phyloP scores from a whole-genome alignment of 2,797 vertebrate species.

The Lithobates sylvaticus region DNA sequence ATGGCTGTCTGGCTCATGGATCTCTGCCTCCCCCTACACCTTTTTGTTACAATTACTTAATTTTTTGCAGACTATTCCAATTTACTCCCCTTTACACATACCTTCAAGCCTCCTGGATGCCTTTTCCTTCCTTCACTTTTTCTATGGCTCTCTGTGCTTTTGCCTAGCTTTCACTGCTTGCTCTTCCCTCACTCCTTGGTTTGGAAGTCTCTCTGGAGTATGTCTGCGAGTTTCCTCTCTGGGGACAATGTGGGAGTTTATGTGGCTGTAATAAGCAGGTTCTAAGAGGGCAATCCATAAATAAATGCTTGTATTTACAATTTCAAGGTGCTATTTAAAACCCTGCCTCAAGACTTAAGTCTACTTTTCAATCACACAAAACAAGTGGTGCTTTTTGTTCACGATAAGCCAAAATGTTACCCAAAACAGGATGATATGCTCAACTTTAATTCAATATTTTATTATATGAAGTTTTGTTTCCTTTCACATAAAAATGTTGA shows the following conservation, averaged over 20 bases:
- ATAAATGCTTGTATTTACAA: constrained; percentile 39
- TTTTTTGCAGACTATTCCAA: constrained; percentile 35
- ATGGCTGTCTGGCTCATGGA: neutral
- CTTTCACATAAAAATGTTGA: no score
- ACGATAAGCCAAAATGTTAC: neutral
- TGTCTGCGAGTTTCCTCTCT: constrained; percentile 50
- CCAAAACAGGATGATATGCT: neutral
- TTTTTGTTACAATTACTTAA: constrained; percentile 36
- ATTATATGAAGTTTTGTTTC: neutral
- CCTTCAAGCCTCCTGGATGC: neutral
- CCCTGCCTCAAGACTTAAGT: neutral
- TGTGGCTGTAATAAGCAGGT: constrained; percentile 53
- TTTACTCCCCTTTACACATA: constrained; percentile 16
- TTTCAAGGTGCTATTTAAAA: constrained; percentile 47
- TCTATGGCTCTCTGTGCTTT: constrained; percentile 13
- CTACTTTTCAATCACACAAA: neutral
- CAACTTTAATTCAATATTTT: neutral
- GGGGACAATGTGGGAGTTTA: constrained; percentile 58
- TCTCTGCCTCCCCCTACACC: constrained; percentile 45
- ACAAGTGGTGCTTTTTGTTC: neutral
- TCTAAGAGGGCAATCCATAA: constrained; percentile 29
- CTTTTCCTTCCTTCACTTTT: neutral
- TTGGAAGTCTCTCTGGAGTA: constrained; percentile 17
- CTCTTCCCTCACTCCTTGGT: constrained; percentile 13
- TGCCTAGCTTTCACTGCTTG: constrained; percentile 6